phyloP scores from a whole-genome alignment of 2,797 vertebrate species.

The Tapera naevia region DNA sequence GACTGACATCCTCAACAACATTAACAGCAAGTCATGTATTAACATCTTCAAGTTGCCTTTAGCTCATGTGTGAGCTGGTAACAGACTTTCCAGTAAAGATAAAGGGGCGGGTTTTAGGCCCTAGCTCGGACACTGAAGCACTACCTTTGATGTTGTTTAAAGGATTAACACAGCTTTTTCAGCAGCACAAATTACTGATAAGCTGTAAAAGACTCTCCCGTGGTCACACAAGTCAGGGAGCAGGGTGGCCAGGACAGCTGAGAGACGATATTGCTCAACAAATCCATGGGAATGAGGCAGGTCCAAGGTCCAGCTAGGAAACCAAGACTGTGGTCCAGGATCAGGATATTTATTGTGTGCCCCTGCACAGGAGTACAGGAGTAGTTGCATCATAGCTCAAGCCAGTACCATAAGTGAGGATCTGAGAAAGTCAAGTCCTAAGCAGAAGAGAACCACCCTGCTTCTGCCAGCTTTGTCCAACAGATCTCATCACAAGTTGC shows the following conservation, averaged over 20 bases:
- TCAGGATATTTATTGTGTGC: rapidly evolving
- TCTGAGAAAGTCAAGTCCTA: background rate
- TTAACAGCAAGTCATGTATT: background rate
- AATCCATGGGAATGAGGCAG: background rate
- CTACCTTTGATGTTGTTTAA: background rate
- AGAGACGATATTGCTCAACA: background rate
- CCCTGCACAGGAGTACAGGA: background rate
- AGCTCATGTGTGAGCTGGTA: background rate
- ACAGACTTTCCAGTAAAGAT: background rate
- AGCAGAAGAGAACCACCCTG: background rate
- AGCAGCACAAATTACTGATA: background rate
- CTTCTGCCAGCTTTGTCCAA: background rate
- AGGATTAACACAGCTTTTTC: background rate
- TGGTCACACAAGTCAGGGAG: background rate
- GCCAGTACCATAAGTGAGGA: background rate
- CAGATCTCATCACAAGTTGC: background rate
- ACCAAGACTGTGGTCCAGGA: too few species aligned
- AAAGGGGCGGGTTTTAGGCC: background rate
- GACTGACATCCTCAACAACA: background rate
- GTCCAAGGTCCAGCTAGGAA: background rate
- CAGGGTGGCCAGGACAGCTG: background rate
- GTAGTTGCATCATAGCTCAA: background rate
- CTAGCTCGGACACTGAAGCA: background rate
- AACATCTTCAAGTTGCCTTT: background rate
- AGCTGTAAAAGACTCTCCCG: background rate